Percentiles rank a stretch among this genome's conserved stretches.
These are phyloP conservation scores for Stenotaenia linearis DNA, from an alignment of 2,888 invertebrate genomes.

Conservation along the genomic window DNA sequence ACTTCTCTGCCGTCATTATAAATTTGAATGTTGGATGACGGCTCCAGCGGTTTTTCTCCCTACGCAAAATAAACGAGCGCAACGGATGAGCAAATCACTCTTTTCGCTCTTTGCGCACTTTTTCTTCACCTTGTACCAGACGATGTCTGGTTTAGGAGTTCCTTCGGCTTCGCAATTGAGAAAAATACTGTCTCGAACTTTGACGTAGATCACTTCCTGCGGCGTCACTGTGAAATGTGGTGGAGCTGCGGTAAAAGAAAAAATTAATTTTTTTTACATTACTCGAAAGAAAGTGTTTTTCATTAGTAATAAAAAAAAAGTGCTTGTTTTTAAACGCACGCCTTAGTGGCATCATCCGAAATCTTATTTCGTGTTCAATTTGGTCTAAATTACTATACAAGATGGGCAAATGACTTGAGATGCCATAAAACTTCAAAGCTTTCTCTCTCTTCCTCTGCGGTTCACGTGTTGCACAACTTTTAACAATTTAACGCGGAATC, in stretches of 20 bases:
- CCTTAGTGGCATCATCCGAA: background rate
- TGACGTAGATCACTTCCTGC: conserved; percentile 93
- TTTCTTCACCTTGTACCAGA: conserved; percentile 76
- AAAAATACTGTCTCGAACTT: conserved; percentile 90
- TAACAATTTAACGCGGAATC: conserved; percentile 4
- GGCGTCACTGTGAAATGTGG: conserved; percentile 92
- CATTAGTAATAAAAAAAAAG: background rate
- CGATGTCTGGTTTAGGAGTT: conserved; percentile 85
- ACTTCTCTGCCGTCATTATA: conserved; percentile 92
- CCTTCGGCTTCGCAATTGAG: conserved; percentile 95
- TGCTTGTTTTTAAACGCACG: background rate
- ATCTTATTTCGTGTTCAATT: conserved; percentile 21
- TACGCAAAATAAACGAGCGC: no score
- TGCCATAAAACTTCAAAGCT: conserved; percentile 7
- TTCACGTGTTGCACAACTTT: background rate
- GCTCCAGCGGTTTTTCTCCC: conserved; percentile 79
- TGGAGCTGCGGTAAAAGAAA: conserved; percentile 58
- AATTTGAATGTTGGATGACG: conserved; percentile 77
- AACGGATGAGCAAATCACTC: no score
- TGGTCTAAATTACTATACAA: conserved; percentile 14
- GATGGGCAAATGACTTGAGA: background rate
- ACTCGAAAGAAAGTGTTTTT: background rate
- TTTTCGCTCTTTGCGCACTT: background rate
- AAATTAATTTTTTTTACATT: background rate
- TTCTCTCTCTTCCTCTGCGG: background rate